Conservation (phyloP, 92 coral and sea anemone genomes). For the Parazoanthus darwini region DNA sequence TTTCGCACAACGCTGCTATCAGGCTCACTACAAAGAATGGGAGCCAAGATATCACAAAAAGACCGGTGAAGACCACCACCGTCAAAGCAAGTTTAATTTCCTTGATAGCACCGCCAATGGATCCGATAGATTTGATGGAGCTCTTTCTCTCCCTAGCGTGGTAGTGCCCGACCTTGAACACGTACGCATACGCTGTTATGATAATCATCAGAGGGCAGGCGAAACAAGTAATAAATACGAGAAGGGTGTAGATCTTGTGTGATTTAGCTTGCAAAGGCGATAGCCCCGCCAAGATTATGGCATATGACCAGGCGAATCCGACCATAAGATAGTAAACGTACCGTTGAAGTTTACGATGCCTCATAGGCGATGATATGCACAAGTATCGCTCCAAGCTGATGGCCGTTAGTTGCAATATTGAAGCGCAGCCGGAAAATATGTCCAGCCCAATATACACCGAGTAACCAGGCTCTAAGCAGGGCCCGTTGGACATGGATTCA, state of each 20-base stretch:
- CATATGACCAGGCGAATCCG: slow-evolving; percentile 63
- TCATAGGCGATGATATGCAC: slow-evolving; percentile 74
- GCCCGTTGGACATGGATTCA: slow-evolving; percentile 44
- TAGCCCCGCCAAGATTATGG: slow-evolving; percentile 60
- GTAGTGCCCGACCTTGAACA: slow-evolving; percentile 70
- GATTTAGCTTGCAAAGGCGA: slow-evolving; percentile 49
- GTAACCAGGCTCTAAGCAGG: slow-evolving; percentile 55
- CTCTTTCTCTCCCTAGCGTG: slow-evolving; percentile 57
- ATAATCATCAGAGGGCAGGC: slow-evolving; percentile 69
- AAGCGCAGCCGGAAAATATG: slow-evolving; percentile 86
- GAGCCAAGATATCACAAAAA: slow-evolving; percentile 80
- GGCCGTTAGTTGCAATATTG: slow-evolving; percentile 89
- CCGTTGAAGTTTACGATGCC: slow-evolving; percentile 69
- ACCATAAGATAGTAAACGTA: slow-evolving; percentile 67
- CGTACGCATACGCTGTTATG: slow-evolving; percentile 59
- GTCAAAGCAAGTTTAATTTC: slow-evolving; percentile 76
- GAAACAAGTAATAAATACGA: slow-evolving; percentile 62
- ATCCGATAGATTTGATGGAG: slow-evolving; percentile 55
- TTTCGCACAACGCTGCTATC: slow-evolving; percentile 56
- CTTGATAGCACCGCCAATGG: slow-evolving; percentile 66
- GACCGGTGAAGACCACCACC: slow-evolving; percentile 70
- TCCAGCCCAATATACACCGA: slow-evolving; percentile 71
- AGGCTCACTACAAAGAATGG: slow-evolving; percentile 77
- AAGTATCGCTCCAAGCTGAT: slow-evolving; percentile 83
- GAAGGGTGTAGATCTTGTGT: slow-evolving; percentile 57